phyloP scores from a whole-genome alignment of 1,140 invertebrate species.

The Cyclina sinensis region DNA sequence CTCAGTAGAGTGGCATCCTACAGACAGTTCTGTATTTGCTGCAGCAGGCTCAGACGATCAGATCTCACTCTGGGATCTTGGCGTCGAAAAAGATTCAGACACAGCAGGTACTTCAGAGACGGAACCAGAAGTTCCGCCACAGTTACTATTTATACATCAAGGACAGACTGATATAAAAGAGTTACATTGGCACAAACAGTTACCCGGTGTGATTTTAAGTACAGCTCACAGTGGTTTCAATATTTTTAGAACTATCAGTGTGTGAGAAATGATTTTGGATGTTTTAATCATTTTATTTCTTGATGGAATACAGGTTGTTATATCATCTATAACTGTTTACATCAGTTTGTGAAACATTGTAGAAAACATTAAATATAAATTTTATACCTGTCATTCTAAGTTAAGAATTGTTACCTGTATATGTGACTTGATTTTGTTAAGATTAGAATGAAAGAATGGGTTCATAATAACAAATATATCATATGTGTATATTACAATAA shows the following conservation, averaged over 20 bases:
- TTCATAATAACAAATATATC: too few relatives aligned
- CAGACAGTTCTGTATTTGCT: constrained; percentile 96
- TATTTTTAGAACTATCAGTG: constrained; percentile 99
- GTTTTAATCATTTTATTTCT: too few relatives aligned
- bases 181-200: constrained; percentile 98
- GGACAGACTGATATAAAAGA: constrained; percentile 99
- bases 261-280: constrained; percentile 88
- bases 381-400: too few relatives aligned
- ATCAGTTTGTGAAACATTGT: too few relatives aligned
- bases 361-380: too few relatives aligned
- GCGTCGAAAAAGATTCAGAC: constrained; percentile 93
- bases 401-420: too few relatives aligned
- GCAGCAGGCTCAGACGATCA: constrained; percentile 98
- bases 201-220: constrained; percentile 97
- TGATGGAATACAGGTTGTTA: too few relatives aligned
- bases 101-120: constrained; percentile 82
- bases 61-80: constrained; percentile 98
- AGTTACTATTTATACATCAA: constrained; percentile 99
- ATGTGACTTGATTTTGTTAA: too few relatives aligned
- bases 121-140: constrained; percentile 93
- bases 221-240: constrained; percentile 98
- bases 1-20: constrained; percentile 98
- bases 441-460: too few relatives aligned
- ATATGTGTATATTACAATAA: too few relatives aligned
- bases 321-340: too few relatives aligned